phyloP scores from a whole-genome alignment of 2,888 invertebrate genomes.

The Drosophila kanekoi region DNA sequence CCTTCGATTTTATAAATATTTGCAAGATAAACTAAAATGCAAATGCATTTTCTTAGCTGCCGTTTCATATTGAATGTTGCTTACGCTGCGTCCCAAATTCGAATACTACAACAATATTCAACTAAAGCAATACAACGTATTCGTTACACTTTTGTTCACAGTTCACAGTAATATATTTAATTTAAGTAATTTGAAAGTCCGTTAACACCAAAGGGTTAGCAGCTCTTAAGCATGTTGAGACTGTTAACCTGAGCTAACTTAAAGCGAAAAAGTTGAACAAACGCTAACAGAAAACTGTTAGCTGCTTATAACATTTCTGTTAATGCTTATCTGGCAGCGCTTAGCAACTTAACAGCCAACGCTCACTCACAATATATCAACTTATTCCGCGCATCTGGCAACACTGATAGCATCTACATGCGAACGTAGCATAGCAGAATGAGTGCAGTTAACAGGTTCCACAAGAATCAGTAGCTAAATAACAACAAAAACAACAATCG shows the following conservation, averaged over 20 bases:
- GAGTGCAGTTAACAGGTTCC: constrained; percentile 48
- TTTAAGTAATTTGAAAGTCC: background rate
- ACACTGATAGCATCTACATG: constrained; percentile 27
- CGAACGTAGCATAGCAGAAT: constrained; percentile 6
- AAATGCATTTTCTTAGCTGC: background rate
- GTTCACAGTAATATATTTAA: background rate
- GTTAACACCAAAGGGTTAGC: constrained; percentile 1
- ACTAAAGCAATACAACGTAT: background rate
- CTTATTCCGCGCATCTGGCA: constrained; percentile 27
- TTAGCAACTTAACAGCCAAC: background rate
- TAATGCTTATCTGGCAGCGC: background rate
- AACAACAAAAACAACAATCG: constrained; percentile 9
- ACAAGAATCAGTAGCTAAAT: constrained; percentile 40
- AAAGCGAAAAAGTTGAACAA: too few species aligned
- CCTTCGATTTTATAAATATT: constrained; percentile 2
- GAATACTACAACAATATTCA: background rate
- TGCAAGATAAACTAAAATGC: background rate
- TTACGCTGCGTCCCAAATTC: too few species aligned
- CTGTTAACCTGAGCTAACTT: too few species aligned
- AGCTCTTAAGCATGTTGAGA: too few species aligned
- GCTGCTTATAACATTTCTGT: background rate
- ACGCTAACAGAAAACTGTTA: background rate
- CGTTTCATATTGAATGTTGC: background rate
- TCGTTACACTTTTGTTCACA: background rate
- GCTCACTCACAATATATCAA: background rate